Base-by-base conservation (phyloP, 2,888 invertebrate species). In the Amphipoea lucens region DNA sequence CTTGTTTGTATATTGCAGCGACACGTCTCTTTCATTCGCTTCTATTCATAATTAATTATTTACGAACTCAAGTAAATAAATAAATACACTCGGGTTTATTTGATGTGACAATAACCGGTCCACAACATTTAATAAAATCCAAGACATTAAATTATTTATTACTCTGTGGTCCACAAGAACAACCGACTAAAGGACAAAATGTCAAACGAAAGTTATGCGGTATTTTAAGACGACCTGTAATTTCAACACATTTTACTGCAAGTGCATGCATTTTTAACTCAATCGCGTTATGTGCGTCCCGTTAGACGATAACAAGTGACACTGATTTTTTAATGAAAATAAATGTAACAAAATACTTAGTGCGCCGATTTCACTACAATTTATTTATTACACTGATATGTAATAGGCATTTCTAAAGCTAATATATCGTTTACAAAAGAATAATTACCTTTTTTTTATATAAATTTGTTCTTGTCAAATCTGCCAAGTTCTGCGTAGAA, bases 1-100 rank as follows among this genome's bases (percentile, higher is more conserved):
- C 12, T 73, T 78, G 68, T 87, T 81, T 86, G 69, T 73, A 36
- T 72, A 75, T 14, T 68, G 36, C 36, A 68, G 20, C 60, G 11
- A 51, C 36, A 29, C 65, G 66, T 60, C 36, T 20, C 12, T 78
- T 66, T 83, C 66, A 79, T 42, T 63, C 42, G 57, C 23, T 80
- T 51, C 57, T 79, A 72, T 57, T 78, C 66, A 70, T 82, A 73
- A 48, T 78, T 74, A 5, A 77, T 42, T 75, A 73, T 40, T 69
- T 67, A 65, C 9, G 40, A 60, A 68, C 40, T 42, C 57, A 76
- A 79, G 67, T 57, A 72, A 69, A 66, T 74, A 79, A 69, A 69
- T 40, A 62, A 54, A 71, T 40, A n/a, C 54, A 4, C n/a, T 48
- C 4, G 4, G 68, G 4, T 68, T n/a, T 40, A 62, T 17, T 29